phyloP scores from a whole-genome alignment of 1,140 invertebrate species.

The Halyomorpha halys region DNA sequence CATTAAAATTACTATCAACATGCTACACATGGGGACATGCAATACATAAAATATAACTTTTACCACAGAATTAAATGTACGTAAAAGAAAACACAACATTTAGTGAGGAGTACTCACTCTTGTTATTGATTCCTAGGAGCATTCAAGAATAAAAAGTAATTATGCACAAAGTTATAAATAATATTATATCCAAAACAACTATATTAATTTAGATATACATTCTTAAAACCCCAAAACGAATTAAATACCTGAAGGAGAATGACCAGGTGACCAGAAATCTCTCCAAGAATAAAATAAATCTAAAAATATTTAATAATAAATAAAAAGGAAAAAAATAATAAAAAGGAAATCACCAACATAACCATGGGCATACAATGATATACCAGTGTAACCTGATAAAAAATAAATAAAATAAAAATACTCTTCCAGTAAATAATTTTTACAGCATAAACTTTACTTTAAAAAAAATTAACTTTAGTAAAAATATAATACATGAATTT shows the following conservation, averaged over 20 bases:
- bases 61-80: constrained; percentile 2
- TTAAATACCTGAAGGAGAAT: constrained; percentile 12
- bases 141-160: constrained; percentile 25
- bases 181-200: constrained; percentile 5
- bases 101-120: constrained; percentile 28
- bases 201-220: background rate
- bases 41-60: constrained; percentile 2
- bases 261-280: constrained; percentile 7
- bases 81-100: constrained; percentile 22
- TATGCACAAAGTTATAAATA: constrained; percentile 11
- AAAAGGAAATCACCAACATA: too few species aligned
- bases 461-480: too few species aligned
- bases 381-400: too few species aligned
- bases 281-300: constrained; percentile 16
- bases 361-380: too few species aligned
- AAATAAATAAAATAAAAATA: too few species aligned
- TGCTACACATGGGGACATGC: constrained; percentile 12
- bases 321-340: too few species aligned
- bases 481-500: too few species aligned
- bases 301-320: constrained; percentile 4
- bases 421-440: too few species aligned
- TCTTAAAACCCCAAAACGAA: too few species aligned
- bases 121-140: constrained; percentile 27
- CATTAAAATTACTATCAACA: constrained; percentile 5
- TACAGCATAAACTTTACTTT: too few species aligned